These are phyloP conservation scores for Trachymyrmex cornetzi DNA, from an alignment of 1,140 invertebrate genomes.

Conservation along the genomic window DNA sequence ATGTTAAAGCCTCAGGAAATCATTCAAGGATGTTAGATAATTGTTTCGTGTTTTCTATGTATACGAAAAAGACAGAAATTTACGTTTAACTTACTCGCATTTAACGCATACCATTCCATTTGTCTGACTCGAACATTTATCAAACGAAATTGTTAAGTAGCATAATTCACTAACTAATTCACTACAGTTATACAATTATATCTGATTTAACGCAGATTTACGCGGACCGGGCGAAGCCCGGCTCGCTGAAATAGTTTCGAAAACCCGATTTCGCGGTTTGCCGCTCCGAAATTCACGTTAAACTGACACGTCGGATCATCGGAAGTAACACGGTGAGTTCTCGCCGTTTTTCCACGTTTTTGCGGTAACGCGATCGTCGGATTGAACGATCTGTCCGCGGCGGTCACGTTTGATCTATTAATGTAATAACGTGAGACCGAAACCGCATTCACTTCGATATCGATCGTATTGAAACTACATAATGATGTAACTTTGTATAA, in stretches of 20 bases:
- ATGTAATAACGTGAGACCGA: constrained; percentile 47
- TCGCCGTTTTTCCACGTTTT: constrained; percentile 41
- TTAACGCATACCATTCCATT: not conserved
- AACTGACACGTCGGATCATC: constrained; percentile 60
- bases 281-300: constrained; percentile 50
- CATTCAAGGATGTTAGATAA: not conserved
- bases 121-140: not conserved
- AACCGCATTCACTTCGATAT: constrained; percentile 7
- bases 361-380: constrained; percentile 43
- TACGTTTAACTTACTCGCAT: not conserved
- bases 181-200: constrained; percentile 40
- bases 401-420: constrained; percentile 57
- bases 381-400: constrained; percentile 42
- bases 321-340: constrained; percentile 47
- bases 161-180: constrained; percentile 38
- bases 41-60: not conserved
- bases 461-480: not conserved
- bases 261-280: constrained; percentile 61
- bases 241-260: constrained; percentile 43
- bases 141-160: constrained; percentile 35
- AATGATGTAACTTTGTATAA: not conserved
- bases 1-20: not conserved
- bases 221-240: not conserved
- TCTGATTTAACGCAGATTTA: constrained; percentile 46
- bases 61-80: not conserved